phyloP scores from a whole-genome alignment of 2,797 vertebrate species.

The Scleropages formosus region DNA sequence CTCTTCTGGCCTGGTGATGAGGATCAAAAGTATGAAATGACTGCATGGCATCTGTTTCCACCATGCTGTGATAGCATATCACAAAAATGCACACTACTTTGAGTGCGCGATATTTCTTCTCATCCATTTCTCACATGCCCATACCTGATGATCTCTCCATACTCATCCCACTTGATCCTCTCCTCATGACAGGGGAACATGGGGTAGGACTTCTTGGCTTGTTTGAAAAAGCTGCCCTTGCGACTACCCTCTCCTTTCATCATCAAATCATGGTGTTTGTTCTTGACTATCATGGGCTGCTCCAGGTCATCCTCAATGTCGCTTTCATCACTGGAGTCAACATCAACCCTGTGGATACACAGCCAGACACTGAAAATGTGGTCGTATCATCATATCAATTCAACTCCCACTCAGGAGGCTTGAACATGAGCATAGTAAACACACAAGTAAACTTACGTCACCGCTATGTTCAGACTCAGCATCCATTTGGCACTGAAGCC shows the following conservation, averaged over 20 bases:
- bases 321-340: slow-evolving; percentile 97
- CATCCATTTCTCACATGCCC: too few relatives aligned
- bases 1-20: slow-evolving; percentile 81
- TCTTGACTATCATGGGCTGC: slow-evolving; percentile 82
- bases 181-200: slow-evolving; percentile 98
- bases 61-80: not conserved
- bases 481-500: not conserved
- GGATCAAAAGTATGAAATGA: not conserved
- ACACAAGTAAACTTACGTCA: not conserved
- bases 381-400: not conserved
- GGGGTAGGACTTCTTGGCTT: slow-evolving; percentile 96
- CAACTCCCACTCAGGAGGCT: not conserved
- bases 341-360: slow-evolving; percentile 75
- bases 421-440: not conserved
- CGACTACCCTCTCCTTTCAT: slow-evolving; percentile 95
- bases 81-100: not conserved
- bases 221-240: slow-evolving; percentile 98
- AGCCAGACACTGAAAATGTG: not conserved
- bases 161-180: slow-evolving; percentile 97
- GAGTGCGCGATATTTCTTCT: too few relatives aligned
- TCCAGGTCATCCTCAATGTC: slow-evolving; percentile 93
- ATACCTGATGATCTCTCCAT: slow-evolving; percentile 97
- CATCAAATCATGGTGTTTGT: slow-evolving; percentile 94
- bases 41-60: too few relatives aligned
- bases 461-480: not conserved